Base-by-base conservation (phyloP, 2,888 invertebrate genomes). In the Ornithoptera priamus region DNA sequence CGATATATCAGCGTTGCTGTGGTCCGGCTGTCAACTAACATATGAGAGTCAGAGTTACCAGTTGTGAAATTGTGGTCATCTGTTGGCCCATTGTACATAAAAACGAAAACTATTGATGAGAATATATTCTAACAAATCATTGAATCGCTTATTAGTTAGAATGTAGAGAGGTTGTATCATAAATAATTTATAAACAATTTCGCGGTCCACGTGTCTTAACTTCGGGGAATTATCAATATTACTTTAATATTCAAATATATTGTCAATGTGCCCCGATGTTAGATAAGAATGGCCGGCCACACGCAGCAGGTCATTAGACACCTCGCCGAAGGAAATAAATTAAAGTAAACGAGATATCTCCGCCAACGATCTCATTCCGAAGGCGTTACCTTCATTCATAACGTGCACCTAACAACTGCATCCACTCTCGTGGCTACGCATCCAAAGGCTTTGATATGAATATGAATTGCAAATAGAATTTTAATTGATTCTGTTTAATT, bases 221-320 rank as follows among this genome's bases (percentile, higher is more conserved):
- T 80, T 75, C 74, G 53, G 81, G 80, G 81, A 81, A 80, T 82
- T 86, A 84, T 85, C 83, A 84, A 88, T 86, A 85, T 83, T 76
- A 86, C 85, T 86, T 88, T 87, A 88, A 88, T 89, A 90, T 86
- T 86, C 86, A 79, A 87, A 89, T 90, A 90, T 90, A 91, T 89
- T 90, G 89, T 89, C 91, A 87, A 88, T 86, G 86, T 85, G 79
- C 85, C 87, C 84, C 87, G 83, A 83, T 85, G 85, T 82, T 82
- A 89, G 89, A 90, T 92, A 92, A 92, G 90, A 90, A 89, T 88
- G 89, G 85, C 88, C 81, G 92, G 85, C 92, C 92, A 91, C 92
- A 90, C 92, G 85, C 92, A 89, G 85, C 85, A 86, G 84, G 89
- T 90, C 91, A 91, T 92, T 92, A 91, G 91, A 92, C 92, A 91